phyloP scores from a whole-genome alignment of 2,888 invertebrate species.

The Acronicta alni region DNA sequence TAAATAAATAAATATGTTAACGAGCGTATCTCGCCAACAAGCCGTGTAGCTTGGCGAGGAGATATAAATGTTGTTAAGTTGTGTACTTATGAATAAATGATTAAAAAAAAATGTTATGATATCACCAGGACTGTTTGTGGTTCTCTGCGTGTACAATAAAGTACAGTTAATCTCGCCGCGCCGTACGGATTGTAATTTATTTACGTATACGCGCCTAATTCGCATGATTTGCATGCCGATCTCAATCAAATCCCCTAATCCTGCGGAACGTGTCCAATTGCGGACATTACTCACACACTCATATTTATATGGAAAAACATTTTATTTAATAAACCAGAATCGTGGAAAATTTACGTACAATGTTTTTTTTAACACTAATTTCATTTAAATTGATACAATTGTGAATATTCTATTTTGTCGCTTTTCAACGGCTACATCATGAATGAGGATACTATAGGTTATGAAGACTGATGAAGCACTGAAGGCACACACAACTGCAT shows the following conservation, averaged over 20 bases:
- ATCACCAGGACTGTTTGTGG: neutral
- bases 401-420: too few relatives aligned
- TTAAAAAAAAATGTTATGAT: too few relatives aligned
- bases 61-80: too few relatives aligned
- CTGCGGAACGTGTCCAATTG: conserved; percentile 3
- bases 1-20: too few relatives aligned
- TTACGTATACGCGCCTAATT: conserved; percentile 6
- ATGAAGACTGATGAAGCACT: too few relatives aligned
- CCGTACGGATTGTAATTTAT: conserved; percentile 2
- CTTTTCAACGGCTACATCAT: too few relatives aligned
- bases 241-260: conserved; percentile 17
- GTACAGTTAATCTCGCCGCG: neutral
- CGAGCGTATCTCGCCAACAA: too few relatives aligned
- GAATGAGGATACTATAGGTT: too few relatives aligned
- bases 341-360: neutral
- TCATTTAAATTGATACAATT: too few relatives aligned
- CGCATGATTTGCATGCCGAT: conserved; percentile 12
- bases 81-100: too few relatives aligned
- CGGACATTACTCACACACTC: neutral
- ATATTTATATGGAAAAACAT: conserved; percentile 4
- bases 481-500: too few relatives aligned
- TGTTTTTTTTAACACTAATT: neutral
- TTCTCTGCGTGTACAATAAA: neutral
- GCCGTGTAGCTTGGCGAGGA: too few relatives aligned
- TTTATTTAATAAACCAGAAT: conserved; percentile 3